These are phyloP conservation scores for Conus betulinus DNA, from an alignment of 1,140 invertebrate species.

Conservation along the genomic window DNA sequence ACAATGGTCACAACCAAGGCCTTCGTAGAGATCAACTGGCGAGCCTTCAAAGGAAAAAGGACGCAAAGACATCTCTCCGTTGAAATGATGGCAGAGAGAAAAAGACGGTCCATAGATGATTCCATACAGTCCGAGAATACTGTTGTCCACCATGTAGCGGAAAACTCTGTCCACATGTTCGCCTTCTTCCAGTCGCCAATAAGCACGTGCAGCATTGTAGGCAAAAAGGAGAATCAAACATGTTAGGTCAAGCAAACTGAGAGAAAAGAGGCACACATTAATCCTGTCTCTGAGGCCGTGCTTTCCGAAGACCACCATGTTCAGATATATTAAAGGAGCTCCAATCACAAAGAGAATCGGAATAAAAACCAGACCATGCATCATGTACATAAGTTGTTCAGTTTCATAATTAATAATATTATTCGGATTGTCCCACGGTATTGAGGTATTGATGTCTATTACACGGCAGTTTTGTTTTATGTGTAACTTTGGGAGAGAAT, in stretches of 20 bases:
- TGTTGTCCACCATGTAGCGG: not conserved
- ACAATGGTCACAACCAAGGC: not conserved
- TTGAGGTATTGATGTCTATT: not conserved
- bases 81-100: not conserved
- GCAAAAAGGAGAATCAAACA: not conserved
- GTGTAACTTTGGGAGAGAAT: no score
- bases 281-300: slow-evolving; percentile 16
- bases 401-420: slow-evolving; percentile 12
- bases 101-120: not conserved
- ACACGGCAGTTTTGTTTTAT: not conserved
- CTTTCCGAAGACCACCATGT: slow-evolving; percentile 4
- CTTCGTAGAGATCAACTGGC: not conserved
- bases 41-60: slow-evolving; percentile 4
- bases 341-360: not conserved
- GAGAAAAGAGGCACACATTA: slow-evolving; percentile 17
- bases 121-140: not conserved
- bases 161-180: not conserved
- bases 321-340: not conserved
- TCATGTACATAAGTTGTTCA: not conserved
- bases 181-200: not conserved
- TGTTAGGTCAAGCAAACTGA: not conserved
- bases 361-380: not conserved
- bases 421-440: not conserved
- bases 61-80: slow-evolving; percentile 21
- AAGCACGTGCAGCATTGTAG: not conserved